Evolutionary conservation across 1,140 invertebrate species (phyloP).

Genomic region (Brachionus rubens): DNA sequence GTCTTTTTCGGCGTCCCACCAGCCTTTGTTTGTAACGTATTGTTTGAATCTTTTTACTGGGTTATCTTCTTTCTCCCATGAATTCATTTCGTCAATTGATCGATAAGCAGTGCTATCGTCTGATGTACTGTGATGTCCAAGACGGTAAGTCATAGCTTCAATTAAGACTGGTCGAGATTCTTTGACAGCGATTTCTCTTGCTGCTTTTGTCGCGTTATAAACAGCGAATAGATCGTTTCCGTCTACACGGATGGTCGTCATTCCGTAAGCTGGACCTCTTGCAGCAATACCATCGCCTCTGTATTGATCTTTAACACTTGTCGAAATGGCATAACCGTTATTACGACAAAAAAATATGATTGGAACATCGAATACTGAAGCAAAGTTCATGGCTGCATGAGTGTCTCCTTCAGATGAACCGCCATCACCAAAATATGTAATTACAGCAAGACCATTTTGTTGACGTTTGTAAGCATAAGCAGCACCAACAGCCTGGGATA

Average conservation of each 20-base stretch:
- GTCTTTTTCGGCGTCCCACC: slow-evolving; percentile 18
- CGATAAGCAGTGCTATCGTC: slow-evolving; percentile 95
- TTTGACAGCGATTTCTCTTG: slow-evolving; percentile 72
- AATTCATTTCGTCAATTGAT: slow-evolving; percentile 70
- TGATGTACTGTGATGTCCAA: slow-evolving; percentile 96
- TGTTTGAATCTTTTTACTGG: slow-evolving; percentile 77
- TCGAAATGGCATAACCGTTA: slow-evolving; percentile 95
- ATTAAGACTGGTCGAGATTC: slow-evolving; percentile 85
- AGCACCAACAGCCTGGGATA: slow-evolving; percentile 77
- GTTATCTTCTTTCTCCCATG: slow-evolving; percentile 76
- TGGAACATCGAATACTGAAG: slow-evolving; percentile 87
- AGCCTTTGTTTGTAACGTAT: slow-evolving; percentile 65
- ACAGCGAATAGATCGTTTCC: slow-evolving; percentile 94
- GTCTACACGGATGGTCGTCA: slow-evolving; percentile 85
- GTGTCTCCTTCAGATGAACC: slow-evolving; percentile 96
- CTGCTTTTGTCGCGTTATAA: slow-evolving; percentile 80
- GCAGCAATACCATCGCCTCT: slow-evolving; percentile 73
- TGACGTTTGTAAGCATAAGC: slow-evolving; percentile 23
- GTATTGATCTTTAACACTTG: slow-evolving; percentile 86
- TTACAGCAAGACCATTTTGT: slow-evolving; percentile 72
- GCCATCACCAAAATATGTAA: slow-evolving; percentile 96
- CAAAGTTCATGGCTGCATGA: slow-evolving; percentile 96
- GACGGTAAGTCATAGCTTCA: slow-evolving; percentile 88
- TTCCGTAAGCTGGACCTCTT: slow-evolving; percentile 83
- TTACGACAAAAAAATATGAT: slow-evolving; percentile 84